Percentiles rank a stretch among this genome's conserved stretches.
Conservation (phyloP, 2,113 vertebrate species). For the Poeciliopsis occidentalis region DNA sequence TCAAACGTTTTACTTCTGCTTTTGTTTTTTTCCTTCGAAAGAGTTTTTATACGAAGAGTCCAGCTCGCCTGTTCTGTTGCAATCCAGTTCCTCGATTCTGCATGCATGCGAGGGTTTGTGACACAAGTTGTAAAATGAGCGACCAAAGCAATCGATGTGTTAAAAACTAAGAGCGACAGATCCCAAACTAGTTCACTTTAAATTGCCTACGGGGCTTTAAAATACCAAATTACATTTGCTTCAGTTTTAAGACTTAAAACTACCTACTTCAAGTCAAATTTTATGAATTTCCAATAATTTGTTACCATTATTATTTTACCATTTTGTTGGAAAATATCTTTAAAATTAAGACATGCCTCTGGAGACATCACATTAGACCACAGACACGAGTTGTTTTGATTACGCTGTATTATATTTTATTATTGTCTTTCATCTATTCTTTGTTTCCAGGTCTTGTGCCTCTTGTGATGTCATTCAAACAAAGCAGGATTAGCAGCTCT, state of each 20-base stretch:
- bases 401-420: too few relatives aligned
- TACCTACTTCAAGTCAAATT: too few relatives aligned
- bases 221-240: too few relatives aligned
- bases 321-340: too few relatives aligned
- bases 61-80: conserved; percentile 10
- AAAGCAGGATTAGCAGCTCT: not conserved
- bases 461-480: not conserved
- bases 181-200: too few relatives aligned
- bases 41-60: conserved; percentile 4
- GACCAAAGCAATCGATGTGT: too few relatives aligned
- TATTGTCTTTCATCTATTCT: not conserved
- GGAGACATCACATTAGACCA: not conserved
- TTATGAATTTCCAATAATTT: too few relatives aligned
- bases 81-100: not conserved
- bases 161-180: too few relatives aligned
- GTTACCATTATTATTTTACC: too few relatives aligned
- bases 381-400: not conserved
- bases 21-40: too few relatives aligned
- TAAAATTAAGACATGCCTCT: not conserved
- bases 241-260: too few relatives aligned
- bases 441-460: not conserved
- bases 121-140: conserved; percentile 27
- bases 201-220: too few relatives aligned
- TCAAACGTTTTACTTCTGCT: conserved; percentile 5
- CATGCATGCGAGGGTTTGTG: not conserved